Conservation (phyloP, 2,113 vertebrate species). For the Lanius collurio region DNA sequence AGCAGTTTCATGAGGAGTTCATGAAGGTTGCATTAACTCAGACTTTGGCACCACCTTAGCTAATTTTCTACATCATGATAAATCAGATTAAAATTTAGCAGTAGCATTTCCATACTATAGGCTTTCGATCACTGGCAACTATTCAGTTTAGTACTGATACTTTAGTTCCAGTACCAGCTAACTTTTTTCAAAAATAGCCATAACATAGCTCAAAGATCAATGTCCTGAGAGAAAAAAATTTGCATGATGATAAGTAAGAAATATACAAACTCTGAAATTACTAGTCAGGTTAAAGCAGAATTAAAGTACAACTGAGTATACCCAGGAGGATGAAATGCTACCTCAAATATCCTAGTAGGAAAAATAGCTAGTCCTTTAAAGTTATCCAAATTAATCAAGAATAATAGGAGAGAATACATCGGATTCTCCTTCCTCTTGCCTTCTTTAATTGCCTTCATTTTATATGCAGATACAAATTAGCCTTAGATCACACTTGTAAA, state of each 20-base stretch:
- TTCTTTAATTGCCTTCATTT: constrained; percentile 61
- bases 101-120: background rate
- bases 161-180: background rate
- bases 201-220: background rate
- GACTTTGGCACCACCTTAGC: background rate
- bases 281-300: background rate
- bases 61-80: background rate
- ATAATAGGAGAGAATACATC: background rate
- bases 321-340: background rate
- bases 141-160: background rate
- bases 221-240: background rate
- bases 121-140: background rate
- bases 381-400: constrained; percentile 46
- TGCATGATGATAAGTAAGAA: background rate
- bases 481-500: constrained; percentile 51
- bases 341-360: background rate
- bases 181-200: background rate
- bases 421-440: constrained; percentile 6
- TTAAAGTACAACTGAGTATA: background rate
- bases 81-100: background rate
- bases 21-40: background rate
- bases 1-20: background rate
- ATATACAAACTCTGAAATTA: background rate
- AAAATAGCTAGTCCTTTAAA: constrained; percentile 57
- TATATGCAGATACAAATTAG: constrained; percentile 67